phyloP scores from a whole-genome alignment of 2,113 vertebrate genomes.

The Plecturocebus donacophilus region DNA sequence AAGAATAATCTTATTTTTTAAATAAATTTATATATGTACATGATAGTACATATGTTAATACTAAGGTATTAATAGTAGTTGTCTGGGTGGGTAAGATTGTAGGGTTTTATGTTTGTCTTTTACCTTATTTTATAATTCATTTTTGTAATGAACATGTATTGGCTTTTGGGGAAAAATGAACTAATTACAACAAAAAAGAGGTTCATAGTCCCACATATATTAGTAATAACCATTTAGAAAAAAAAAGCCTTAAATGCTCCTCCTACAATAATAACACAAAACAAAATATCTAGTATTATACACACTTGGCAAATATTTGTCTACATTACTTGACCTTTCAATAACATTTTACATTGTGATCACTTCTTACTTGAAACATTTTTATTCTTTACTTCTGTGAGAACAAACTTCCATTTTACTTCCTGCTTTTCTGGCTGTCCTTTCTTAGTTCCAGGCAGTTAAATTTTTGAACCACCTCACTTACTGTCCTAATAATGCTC shows the following conservation, averaged over 20 bases:
- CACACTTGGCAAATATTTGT: not conserved
- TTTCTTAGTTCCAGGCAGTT: not conserved
- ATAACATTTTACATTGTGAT: not conserved
- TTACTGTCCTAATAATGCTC: not conserved
- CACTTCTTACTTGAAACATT: conserved; percentile 28
- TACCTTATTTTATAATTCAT: conserved; percentile 3
- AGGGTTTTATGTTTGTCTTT: conserved; percentile 34
- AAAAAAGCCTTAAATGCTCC: conserved; percentile 15
- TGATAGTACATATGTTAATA: not conserved
- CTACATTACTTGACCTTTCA: conserved; percentile 5
- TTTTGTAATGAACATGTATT: not conserved
- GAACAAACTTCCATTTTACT: not conserved
- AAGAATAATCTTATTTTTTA: not conserved
- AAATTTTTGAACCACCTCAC: not conserved
- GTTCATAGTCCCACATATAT: not conserved
- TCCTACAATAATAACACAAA: not conserved
- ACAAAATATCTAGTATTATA: not conserved
- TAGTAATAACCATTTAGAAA: conserved; percentile 46
- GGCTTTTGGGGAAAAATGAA: not conserved
- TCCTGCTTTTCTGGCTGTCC: not conserved
- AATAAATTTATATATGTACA: not conserved
- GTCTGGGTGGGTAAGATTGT: not conserved
- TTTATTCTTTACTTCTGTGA: conserved; percentile 31
- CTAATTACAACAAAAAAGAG: conserved; percentile 16
- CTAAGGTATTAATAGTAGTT: conserved; percentile 32